Percentiles rank a stretch among this genome's conserved stretches.
Evolutionary conservation across 1,140 invertebrate species (phyloP).

Genomic region (Cephus cinctus): DNA sequence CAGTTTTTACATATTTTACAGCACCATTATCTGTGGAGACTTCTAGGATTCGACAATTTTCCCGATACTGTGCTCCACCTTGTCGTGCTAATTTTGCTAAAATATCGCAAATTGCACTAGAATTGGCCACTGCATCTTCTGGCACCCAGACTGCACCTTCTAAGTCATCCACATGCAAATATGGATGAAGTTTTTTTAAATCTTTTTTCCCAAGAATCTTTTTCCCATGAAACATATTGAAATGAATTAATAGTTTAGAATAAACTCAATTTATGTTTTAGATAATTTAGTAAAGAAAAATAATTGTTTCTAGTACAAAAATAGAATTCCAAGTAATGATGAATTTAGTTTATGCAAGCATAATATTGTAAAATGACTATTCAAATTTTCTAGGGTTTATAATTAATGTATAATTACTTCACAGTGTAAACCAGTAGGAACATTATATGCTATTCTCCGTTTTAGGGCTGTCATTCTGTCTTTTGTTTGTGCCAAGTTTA

Average conservation of each 20-base stretch:
- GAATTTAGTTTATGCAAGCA: too few relatives aligned
- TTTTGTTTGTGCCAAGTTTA: conserved; percentile 71
- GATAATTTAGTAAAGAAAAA: neutral
- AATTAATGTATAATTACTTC: conserved; percentile 44
- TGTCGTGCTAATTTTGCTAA: conserved; percentile 62
- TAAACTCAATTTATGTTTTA: neutral
- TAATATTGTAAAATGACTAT: too few relatives aligned
- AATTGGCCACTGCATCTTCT: conserved; percentile 70
- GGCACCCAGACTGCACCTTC: conserved; percentile 74
- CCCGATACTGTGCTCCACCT: conserved; percentile 62
- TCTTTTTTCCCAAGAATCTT: conserved; percentile 48
- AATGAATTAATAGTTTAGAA: neutral
- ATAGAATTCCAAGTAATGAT: too few relatives aligned
- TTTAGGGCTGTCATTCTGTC: conserved; percentile 68
- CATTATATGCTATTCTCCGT: conserved; percentile 62
- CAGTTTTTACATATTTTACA: conserved; percentile 63
- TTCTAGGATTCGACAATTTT: conserved; percentile 61
- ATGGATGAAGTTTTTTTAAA: conserved; percentile 60
- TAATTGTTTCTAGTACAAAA: too few relatives aligned
- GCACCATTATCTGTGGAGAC: conserved; percentile 61
- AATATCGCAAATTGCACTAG: conserved; percentile 62
- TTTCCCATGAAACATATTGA: conserved; percentile 1
- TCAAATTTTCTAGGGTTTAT: conserved; percentile 1
- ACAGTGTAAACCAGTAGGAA: conserved; percentile 59
- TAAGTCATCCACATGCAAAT: conserved; percentile 66